phyloP scores from a whole-genome alignment of 1,140 invertebrate species.

The Leptinotarsa undecemlineata region DNA sequence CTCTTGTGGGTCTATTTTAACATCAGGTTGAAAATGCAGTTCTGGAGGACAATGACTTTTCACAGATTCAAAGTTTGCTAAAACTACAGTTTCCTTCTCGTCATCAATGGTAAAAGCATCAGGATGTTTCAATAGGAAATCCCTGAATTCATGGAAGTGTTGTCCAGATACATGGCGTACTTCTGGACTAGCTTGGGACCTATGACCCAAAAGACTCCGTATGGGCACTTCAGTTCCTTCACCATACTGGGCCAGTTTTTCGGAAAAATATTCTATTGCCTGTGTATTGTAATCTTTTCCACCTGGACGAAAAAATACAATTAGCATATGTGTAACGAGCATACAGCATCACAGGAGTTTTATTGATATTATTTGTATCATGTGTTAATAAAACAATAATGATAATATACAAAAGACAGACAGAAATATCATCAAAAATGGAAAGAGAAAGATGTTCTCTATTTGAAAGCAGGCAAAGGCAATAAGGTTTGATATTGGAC shows the following conservation, averaged over 20 bases:
- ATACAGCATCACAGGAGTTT: too few relatives aligned
- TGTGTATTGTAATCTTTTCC: slow-evolving; percentile 88
- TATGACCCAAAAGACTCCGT: slow-evolving; percentile 87
- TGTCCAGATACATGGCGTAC: slow-evolving; percentile 93
- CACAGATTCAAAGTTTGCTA: slow-evolving; percentile 67
- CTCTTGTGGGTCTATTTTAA: slow-evolving; percentile 78
- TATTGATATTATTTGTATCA: too few relatives aligned
- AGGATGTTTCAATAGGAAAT: slow-evolving; percentile 84
- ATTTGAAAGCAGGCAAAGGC: too few relatives aligned
- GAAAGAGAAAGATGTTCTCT: too few relatives aligned
- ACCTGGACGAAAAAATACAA: neutral
- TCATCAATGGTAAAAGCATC: slow-evolving; percentile 88
- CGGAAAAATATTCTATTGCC: slow-evolving; percentile 92
- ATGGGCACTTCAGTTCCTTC: slow-evolving; percentile 90
- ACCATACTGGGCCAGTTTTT: slow-evolving; percentile 88
- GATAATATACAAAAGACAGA: too few relatives aligned
- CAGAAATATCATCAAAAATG: too few relatives aligned
- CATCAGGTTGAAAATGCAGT: slow-evolving; percentile 65
- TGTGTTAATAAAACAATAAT: too few relatives aligned
- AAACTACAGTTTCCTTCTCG: slow-evolving; percentile 74
- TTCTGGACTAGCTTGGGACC: slow-evolving; percentile 92
- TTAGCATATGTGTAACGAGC: too few relatives aligned
- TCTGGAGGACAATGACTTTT: slow-evolving; percentile 56
- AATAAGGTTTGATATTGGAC: too few relatives aligned
- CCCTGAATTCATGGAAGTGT: slow-evolving; percentile 91